Conservation (phyloP, 1,140 invertebrate genomes). For the Zaprionus lachaisei region DNA sequence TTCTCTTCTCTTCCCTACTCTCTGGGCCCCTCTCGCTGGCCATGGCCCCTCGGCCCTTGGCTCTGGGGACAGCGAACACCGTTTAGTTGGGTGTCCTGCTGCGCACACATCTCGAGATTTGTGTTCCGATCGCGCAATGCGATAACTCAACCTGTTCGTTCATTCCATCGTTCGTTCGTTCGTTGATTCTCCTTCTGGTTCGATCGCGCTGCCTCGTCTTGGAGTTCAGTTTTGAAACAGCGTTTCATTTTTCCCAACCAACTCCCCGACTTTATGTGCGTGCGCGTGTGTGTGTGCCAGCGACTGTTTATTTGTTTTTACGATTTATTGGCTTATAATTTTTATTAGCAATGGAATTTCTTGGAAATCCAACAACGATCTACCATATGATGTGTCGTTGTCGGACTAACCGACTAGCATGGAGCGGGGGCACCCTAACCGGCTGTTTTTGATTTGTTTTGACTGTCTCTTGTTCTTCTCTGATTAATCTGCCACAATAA, state of each 20-base stretch:
- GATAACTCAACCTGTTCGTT: conserved; percentile 80
- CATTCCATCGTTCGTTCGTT: background rate
- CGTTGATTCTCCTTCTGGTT: conserved; percentile 8
- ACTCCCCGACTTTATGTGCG: background rate
- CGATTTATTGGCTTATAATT: conserved; percentile 82
- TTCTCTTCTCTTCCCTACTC: conserved; percentile 53
- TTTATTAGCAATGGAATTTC: conserved; percentile 79
- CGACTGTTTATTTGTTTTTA: conserved; percentile 63
- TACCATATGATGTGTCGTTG: conserved; percentile 51
- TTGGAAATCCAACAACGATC: conserved; percentile 58
- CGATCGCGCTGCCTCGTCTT: conserved; percentile 22
- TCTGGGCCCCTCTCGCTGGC: conserved; percentile 16
- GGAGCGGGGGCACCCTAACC: conserved; percentile 1
- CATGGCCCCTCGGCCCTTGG: conserved; percentile 15
- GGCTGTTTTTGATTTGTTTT: conserved; percentile 39
- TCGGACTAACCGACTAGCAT: background rate
- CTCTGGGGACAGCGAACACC: conserved; percentile 25
- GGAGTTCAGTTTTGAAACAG: conserved; percentile 45
- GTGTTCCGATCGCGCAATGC: conserved; percentile 79
- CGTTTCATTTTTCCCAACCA: conserved; percentile 55
- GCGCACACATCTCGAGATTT: conserved; percentile 78
- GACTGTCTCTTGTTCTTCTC: conserved; percentile 8
- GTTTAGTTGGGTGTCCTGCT: conserved; percentile 82
- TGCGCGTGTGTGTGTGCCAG: conserved; percentile 20
- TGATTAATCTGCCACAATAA: conserved; percentile 7